Evolutionary conservation across 2,888 invertebrate genomes (phyloP).

Genomic region (Chrysotoxum bicinctum): DNA sequence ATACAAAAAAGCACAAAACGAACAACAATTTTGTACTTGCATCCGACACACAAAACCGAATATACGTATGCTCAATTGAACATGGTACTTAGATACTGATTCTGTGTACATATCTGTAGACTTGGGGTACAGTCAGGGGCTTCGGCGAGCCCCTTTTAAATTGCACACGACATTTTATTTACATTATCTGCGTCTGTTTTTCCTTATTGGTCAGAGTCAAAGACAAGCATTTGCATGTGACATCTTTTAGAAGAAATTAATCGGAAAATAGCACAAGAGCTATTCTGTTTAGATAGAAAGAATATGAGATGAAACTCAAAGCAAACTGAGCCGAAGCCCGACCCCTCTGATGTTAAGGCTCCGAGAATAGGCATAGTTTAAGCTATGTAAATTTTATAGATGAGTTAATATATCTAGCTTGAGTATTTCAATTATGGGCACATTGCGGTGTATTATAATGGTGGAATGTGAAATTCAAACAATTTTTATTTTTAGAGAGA

Average conservation of each 20-base stretch:
- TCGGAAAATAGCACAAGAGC: slow-evolving; percentile 33
- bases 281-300: slow-evolving; percentile 9
- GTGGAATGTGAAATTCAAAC: slow-evolving; percentile 25
- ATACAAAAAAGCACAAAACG: background rate
- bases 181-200: slow-evolving; percentile 39
- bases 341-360: background rate
- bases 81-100: slow-evolving; percentile 9
- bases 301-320: slow-evolving; percentile 23
- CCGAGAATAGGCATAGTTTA: slow-evolving; percentile 28
- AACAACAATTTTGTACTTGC: background rate
- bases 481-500: slow-evolving; percentile 5
- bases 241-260: slow-evolving; percentile 30
- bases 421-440: slow-evolving; percentile 41
- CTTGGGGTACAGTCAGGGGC: background rate
- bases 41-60: slow-evolving; percentile 26
- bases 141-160: slow-evolving; percentile 32
- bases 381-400: slow-evolving; percentile 23
- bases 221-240: slow-evolving; percentile 30
- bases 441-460: slow-evolving; percentile 19
- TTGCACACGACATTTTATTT: slow-evolving; percentile 41
- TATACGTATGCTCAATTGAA: slow-evolving; percentile 20
- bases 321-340: background rate
- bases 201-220: slow-evolving; percentile 32
- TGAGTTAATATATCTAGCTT: slow-evolving; percentile 13
- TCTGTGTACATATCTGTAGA: background rate